phyloP scores from a whole-genome alignment of 92 coral and sea anemone genomes.

The Epizoanthus ramosus region DNA sequence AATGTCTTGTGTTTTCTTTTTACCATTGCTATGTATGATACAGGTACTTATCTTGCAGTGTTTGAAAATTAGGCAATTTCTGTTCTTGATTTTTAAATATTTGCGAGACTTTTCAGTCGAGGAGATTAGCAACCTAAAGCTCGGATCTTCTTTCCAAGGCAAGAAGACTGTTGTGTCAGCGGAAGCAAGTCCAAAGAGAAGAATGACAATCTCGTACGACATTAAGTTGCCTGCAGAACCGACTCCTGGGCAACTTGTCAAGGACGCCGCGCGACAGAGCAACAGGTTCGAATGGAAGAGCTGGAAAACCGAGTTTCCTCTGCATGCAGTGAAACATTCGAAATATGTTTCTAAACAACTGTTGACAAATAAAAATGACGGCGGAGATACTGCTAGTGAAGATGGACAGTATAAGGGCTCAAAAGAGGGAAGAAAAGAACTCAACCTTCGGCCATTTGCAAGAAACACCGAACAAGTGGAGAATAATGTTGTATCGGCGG shows the following conservation, averaged over 20 bases:
- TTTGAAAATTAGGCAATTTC: neutral
- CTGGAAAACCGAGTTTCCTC: conserved; percentile 20
- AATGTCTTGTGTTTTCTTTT: no score
- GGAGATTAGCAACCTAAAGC: conserved; percentile 38
- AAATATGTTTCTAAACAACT: neutral
- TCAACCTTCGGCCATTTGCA: conserved; percentile 49
- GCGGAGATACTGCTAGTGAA: neutral
- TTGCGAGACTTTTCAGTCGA: conserved; percentile 43
- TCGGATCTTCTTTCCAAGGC: conserved; percentile 63
- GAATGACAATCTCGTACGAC: conserved; percentile 65
- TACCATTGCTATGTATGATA: no score
- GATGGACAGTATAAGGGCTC: neutral
- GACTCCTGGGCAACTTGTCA: conserved; percentile 37
- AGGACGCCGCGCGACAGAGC: conserved; percentile 8
- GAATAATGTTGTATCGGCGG: conserved; percentile 43
- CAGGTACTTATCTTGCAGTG: no score
- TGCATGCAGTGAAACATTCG: neutral
- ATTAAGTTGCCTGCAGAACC: conserved; percentile 52
- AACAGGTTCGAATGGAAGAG: neutral
- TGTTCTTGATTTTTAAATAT: neutral
- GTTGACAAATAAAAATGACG: neutral
- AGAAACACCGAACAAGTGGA: conserved; percentile 29
- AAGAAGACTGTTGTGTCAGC: conserved; percentile 39
- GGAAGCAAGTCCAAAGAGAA: conserved; percentile 32
- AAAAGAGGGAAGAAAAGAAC: conserved; percentile 38